Base-by-base conservation (phyloP, 2,888 invertebrate species). In the Apamea anceps region DNA sequence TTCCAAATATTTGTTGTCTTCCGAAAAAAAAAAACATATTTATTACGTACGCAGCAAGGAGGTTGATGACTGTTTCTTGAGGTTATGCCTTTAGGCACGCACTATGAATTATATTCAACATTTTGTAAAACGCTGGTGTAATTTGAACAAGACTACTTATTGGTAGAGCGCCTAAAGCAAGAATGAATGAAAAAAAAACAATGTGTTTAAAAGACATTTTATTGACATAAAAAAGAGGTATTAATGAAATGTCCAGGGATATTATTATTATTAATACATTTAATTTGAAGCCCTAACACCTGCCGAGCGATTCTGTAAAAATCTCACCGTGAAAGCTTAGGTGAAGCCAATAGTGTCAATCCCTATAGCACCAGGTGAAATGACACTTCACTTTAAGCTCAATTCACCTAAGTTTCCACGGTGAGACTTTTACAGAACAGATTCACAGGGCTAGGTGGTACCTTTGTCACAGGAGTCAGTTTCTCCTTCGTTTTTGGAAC, bases 21-120 rank as follows among this genome's bases (percentile, higher is more conserved):
- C n/a, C 12, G 28, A 60, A 63, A 12, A 72, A 85, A 82, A 79
- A 82, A 79, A 74, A 42, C 48, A 75, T 72, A 85, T 81, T 81
- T 81, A 85, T 76, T 54, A 37, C 74, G 68, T 62, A 73, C 72
- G 54, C 48, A 57, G 18, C 63, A n/a, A 32, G 71, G 18, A 60
- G 72, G 48, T 84, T 28, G 8, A 51, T 60, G 45, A 37, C 57
- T 68, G 37, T 42, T 37, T 51, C 21, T 65, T 70, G 28, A 71
- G 13, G 25, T 45, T 42, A 70, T 57, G 72, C 51, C 13, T 37
- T 21, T 21, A 73, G 25, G 60, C 25, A 32, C 8, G 8, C 7
- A 28, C 18, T 60, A 28, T 51, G 15, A 60, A 84, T 66, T 78
- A 13, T 57, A 70, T 54, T 12, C 7, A 77, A 54, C 37, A 21